These are phyloP conservation scores for Acrobasis consociella DNA, from an alignment of 2,888 invertebrate species.

Conservation along the genomic window DNA sequence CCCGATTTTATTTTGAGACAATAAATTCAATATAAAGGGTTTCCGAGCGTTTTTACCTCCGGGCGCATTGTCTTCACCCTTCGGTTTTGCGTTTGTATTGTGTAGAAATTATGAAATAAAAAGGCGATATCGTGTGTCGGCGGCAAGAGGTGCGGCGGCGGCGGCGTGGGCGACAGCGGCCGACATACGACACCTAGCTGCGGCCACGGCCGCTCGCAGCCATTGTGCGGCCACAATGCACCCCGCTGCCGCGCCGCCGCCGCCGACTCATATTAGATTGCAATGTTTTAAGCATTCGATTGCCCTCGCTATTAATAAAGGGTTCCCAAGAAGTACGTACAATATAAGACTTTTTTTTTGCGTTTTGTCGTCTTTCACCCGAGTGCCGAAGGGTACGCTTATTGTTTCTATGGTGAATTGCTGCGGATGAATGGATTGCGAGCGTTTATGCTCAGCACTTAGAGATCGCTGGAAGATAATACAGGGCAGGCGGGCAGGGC, in stretches of 20 bases:
- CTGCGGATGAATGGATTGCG: slow-evolving; percentile 69
- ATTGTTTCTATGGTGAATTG: slow-evolving; percentile 79
- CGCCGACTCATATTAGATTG: slow-evolving; percentile 71
- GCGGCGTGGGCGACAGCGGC: slow-evolving; percentile 48
- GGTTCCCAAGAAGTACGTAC: slow-evolving; percentile 76
- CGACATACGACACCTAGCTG: slow-evolving; percentile 64
- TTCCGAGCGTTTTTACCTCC: slow-evolving; percentile 78
- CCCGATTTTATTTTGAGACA: slow-evolving; percentile 82
- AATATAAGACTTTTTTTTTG: slow-evolving; percentile 66
- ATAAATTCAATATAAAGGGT: slow-evolving; percentile 79
- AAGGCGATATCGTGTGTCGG: slow-evolving; percentile 80
- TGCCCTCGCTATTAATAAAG: slow-evolving; percentile 74
- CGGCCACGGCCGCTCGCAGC: slow-evolving; percentile 43
- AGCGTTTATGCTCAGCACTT: slow-evolving; percentile 69
- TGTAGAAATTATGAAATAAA: slow-evolving; percentile 80
- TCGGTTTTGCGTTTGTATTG: slow-evolving; percentile 73
- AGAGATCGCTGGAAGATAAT: slow-evolving; percentile 76
- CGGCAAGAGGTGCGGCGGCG: slow-evolving; percentile 54
- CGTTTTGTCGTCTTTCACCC: slow-evolving; percentile 69
- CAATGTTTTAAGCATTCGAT: slow-evolving; percentile 82
- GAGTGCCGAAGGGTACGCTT: slow-evolving; percentile 73
- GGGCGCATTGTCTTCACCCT: slow-evolving; percentile 82
- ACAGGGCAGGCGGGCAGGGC: slow-evolving; percentile 62
- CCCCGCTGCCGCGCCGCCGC: slow-evolving; percentile 43
- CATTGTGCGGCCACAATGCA: slow-evolving; percentile 59